Percentiles rank a stretch among this genome's conserved stretches.
These are phyloP conservation scores for Enteromius paludinosus DNA, from an alignment of 2,797 vertebrate genomes.

Conservation along the genomic window DNA sequence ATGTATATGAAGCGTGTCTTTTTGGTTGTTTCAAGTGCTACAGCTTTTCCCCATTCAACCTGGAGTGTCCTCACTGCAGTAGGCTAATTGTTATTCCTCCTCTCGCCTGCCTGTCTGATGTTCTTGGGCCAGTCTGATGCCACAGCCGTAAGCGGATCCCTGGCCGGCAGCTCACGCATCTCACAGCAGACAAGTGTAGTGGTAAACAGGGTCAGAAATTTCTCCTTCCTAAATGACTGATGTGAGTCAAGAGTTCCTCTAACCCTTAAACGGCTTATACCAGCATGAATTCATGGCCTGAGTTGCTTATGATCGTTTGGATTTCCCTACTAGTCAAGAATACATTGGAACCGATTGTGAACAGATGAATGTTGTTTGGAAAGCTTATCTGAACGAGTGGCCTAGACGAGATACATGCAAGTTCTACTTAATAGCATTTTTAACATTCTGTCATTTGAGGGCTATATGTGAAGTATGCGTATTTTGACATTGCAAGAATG, in stretches of 20 bases:
- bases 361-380: conserved; percentile 20
- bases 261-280: neutral
- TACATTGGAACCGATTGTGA: neutral
- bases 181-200: neutral
- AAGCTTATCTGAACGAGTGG: conserved; percentile 27
- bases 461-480: neutral
- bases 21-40: neutral
- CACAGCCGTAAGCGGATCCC: conserved; percentile 5
- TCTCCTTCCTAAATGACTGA: neutral
- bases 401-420: neutral
- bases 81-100: conserved; percentile 12
- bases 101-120: conserved; percentile 29
- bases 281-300: neutral
- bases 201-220: conserved; percentile 9
- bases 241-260: neutral
- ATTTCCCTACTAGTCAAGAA: neutral
- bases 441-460: neutral
- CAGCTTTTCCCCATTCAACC: neutral
- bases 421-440: neutral
- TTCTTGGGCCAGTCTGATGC: conserved; percentile 15
- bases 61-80: conserved; percentile 19
- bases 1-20: neutral
- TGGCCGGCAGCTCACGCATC: neutral
- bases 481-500: neutral
- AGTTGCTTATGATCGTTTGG: neutral